Evolutionary conservation across 2,888 invertebrate species (phyloP), one percentile per base, ranked within the genome.

Genomic region (Homarus gammarus): DNA sequence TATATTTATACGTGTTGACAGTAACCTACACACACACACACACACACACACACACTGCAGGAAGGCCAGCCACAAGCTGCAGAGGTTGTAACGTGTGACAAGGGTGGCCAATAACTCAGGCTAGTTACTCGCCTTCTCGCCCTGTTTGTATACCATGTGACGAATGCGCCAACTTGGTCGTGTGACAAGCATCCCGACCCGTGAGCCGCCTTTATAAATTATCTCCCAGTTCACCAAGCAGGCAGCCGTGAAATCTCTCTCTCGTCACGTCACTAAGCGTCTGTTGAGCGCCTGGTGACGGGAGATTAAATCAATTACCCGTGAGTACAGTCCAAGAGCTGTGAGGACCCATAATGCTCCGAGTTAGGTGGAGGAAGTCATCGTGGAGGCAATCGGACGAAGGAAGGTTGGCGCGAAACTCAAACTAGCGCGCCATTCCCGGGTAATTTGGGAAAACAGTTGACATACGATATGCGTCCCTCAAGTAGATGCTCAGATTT

Each of bases 391-490:
- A 49, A 72, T 72, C 84, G 86, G 70, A 79, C 72, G 64, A 49
- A 40, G 40, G 68, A 36, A 12, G 79, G 78, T 68, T 79, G 79
- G 87, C 72, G 79, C 70, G 79, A 81, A 81, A 81, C 72, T 70
- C 87, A 79, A 81, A 87, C 87, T 81, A 81, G 79, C 87, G 81
- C 72, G 79, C 87, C 84, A 81, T 81, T 40, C 86, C 81, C 87
- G 81, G 72, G 87, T 87, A 87, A 87, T 87, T 87, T 87, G 87
- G 87, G 87, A 87, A 87, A 87, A 87, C 87, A 87, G 87, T 87
- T 73, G 87, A 87, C 81, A 87, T 87, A 72, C 18, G 87, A 87
- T 87, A 87, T 68, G 87, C 81, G 87, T 72, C 87, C 81, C 87
- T 87, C 87, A 70, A 81, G 87, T 81, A 56, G n/a, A 38, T 70